phyloP scores from a whole-genome alignment of 37 sponge, comb jelly and placozoan species.

The Agelas oroides region DNA sequence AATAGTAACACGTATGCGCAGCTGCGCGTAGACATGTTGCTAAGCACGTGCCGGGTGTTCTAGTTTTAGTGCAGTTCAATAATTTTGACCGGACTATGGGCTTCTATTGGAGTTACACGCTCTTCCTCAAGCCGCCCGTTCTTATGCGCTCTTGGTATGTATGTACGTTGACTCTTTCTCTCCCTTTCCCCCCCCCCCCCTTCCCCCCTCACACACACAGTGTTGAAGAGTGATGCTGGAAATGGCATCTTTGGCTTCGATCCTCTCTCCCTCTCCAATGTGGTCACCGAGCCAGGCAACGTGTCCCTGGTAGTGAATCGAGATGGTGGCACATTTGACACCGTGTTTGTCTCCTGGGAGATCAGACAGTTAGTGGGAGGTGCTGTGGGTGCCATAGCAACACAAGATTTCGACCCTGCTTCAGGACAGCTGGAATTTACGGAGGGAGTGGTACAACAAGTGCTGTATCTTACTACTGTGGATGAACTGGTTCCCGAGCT shows the following conservation, averaged over 20 bases:
- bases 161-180: no score
- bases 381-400: not conserved
- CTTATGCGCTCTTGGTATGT: no score
- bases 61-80: no score
- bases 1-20: no score
- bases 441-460: slow-evolving; percentile 28
- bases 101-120: no score
- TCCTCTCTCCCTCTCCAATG: slow-evolving; percentile 13
- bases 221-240: slow-evolving; percentile 76
- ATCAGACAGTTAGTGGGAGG: not conserved
- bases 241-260: slow-evolving; percentile 82
- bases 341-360: slow-evolving; percentile 71
- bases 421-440: slow-evolving; percentile 47
- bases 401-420: slow-evolving; percentile 60
- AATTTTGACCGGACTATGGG: no score
- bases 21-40: no score
- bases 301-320: slow-evolving; percentile 45
- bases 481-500: slow-evolving; percentile 84
- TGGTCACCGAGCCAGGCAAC: slow-evolving; percentile 24
- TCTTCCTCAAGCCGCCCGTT: no score
- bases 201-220: not conserved
- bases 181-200: no score
- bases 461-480: slow-evolving; percentile 8
- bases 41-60: no score
- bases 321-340: slow-evolving; percentile 42